Evolutionary conservation across 1,140 invertebrate species (phyloP).

Genomic region (Pantala flavescens): DNA sequence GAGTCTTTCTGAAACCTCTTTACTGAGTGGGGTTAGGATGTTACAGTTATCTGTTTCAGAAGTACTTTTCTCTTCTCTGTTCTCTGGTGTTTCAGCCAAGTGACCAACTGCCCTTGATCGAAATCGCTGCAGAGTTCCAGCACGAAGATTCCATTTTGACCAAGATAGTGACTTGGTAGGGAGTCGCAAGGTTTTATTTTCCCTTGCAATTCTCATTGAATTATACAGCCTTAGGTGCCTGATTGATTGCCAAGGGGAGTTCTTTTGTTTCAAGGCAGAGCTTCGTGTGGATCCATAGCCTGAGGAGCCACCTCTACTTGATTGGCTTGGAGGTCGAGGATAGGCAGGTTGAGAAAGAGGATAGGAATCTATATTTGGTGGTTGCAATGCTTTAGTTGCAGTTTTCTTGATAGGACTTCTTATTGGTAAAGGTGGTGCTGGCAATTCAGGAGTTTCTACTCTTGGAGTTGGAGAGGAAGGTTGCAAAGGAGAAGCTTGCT

Average conservation of each 20-base stretch:
- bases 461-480: not conserved
- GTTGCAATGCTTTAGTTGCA: not conserved
- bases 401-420: not conserved
- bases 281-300: conserved; percentile 51
- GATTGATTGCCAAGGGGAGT: conserved; percentile 20
- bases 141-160: not conserved
- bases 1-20: not conserved
- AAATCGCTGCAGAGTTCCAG: not conserved
- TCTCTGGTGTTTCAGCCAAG: not conserved
- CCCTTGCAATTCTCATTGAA: not conserved
- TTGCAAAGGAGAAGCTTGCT: conserved; percentile 17
- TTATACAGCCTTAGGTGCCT: not conserved
- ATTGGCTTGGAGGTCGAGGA: conserved; percentile 35
- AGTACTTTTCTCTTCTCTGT: not conserved
- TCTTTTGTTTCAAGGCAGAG: conserved; percentile 33
- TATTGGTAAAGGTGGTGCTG: not conserved
- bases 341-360: conserved; percentile 22
- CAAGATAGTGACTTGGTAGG: not conserved
- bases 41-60: not conserved
- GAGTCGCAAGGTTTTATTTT: not conserved
- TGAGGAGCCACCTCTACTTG: conserved; percentile 41
- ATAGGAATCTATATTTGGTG: not conserved
- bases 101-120: not conserved
- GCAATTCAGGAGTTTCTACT: not conserved
- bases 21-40: not conserved